Percentiles rank a stretch among this genome's conserved stretches.
phyloP scores from a whole-genome alignment of 2,797 vertebrate species.

The Sorex maritimensis region DNA sequence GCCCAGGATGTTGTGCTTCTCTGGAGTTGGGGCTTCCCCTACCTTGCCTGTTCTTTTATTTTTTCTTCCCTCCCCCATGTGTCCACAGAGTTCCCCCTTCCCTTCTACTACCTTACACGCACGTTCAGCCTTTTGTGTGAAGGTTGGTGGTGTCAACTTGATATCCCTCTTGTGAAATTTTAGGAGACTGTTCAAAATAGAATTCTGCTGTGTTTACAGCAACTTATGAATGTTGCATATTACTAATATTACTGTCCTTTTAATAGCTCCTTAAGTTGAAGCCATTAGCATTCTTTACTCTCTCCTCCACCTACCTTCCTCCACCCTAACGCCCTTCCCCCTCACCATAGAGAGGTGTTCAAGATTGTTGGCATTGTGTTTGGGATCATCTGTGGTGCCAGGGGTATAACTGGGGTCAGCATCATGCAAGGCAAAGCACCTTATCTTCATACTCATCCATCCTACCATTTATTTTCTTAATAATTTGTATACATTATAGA shows the following conservation, averaged over 20 bases:
- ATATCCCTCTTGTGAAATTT: background rate
- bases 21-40: background rate
- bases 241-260: background rate
- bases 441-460: no score
- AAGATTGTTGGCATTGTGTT: no score
- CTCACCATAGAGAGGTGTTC: no score
- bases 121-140: background rate
- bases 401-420: no score
- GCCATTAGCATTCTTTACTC: background rate
- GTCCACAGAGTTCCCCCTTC: background rate
- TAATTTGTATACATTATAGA: conserved; percentile 20
- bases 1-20: background rate
- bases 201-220: conserved; percentile 42
- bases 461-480: background rate
- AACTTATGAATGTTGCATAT: background rate
- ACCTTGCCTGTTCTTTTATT: background rate
- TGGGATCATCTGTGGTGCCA: no score
- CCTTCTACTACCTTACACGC: background rate
- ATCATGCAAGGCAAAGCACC: no score
- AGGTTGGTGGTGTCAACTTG: background rate
- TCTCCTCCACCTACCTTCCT: no score
- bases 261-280: conserved; percentile 64
- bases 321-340: no score
- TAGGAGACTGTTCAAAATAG: background rate
- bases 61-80: background rate